Evolutionary conservation across 1,140 invertebrate species (phyloP).

Genomic region (Fopius arisanus): DNA sequence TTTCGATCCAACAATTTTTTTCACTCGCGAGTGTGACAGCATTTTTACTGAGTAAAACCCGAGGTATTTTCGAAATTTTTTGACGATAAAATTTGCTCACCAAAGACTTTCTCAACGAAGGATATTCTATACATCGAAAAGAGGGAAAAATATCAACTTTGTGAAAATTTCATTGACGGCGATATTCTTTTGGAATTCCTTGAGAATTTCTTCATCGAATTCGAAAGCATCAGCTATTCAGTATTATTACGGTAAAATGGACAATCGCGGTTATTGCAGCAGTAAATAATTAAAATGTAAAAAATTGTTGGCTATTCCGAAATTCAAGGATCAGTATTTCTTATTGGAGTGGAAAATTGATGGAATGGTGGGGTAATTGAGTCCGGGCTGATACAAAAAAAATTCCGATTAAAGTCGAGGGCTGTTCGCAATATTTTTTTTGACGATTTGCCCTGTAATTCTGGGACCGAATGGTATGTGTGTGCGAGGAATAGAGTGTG

Average conservation of each 20-base stretch:
- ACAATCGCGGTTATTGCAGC: conserved; percentile 12
- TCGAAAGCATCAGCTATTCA: background rate
- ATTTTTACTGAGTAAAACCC: background rate
- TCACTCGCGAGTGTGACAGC: background rate
- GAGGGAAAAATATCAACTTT: background rate
- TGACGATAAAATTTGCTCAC: background rate
- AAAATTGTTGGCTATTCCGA: conserved; percentile 37
- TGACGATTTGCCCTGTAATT: conserved; percentile 22
- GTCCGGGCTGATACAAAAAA: background rate
- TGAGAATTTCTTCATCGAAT: background rate
- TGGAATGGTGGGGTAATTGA: background rate
- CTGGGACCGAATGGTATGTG: background rate
- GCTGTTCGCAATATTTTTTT: conserved; percentile 34
- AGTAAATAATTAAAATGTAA: background rate
- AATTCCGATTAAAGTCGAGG: conserved; percentile 33
- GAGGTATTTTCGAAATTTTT: background rate
- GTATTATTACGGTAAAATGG: conserved; percentile 2
- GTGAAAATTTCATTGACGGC: background rate
- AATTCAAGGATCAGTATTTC: background rate
- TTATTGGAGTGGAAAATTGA: background rate
- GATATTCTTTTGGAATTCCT: background rate
- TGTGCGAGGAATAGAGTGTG: background rate
- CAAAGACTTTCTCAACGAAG: background rate
- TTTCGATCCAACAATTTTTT: conserved; percentile 7
- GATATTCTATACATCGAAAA: background rate